Evolutionary conservation across 2,888 invertebrate species (phyloP), one percentile per base, ranked within the genome.

Genomic region (Thymelicus acteon): DNA sequence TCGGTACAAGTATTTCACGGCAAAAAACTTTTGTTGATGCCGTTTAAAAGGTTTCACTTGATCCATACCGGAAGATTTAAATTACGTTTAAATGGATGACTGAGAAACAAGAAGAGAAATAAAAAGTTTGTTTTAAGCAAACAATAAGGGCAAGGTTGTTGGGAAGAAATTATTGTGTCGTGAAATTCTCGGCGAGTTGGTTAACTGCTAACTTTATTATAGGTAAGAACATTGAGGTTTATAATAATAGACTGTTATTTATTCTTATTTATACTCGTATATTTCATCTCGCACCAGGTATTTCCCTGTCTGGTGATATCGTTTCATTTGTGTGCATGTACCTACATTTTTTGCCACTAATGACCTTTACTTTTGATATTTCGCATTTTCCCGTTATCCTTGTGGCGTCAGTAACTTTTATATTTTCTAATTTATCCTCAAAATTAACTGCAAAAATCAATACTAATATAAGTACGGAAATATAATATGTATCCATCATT

Each of bases 1-100:
- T n/a, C 39, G 39, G 39, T 58, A 40, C 15, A 60, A 40, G 15
- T 40, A 40, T 60, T 60, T 13, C 8, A 19, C 24, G 19, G 24
- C 19, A 47, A 61, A 61, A 61, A 47, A 31, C 10, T 62, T 12
- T 24, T n/a, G 58, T 37, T 57, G 24, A n/a, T 44, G 39, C 13
- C 31, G 37, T 44, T 58, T 66, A n/a, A 37, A 66, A 48, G 66
- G 58, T 48, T 66, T 66, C 66, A 37, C 24, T 37, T 68, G 62
- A 67, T 62, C 40, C 68, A 54, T 62, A 37, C 57, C 62, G 68
- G 68, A 68, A 57, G 62, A 62, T 52, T 62, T 62, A 37, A 44
- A 68, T 68, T 68, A 68, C 57, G 49, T 40, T 24, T 54, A 39
- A 57, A 54, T 40, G 61, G 40, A 49, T 15, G 47, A 47, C 10